Evolutionary conservation across 2,797 vertebrate genomes (phyloP).

Genomic region (Oceanodroma leucorhoa): DNA sequence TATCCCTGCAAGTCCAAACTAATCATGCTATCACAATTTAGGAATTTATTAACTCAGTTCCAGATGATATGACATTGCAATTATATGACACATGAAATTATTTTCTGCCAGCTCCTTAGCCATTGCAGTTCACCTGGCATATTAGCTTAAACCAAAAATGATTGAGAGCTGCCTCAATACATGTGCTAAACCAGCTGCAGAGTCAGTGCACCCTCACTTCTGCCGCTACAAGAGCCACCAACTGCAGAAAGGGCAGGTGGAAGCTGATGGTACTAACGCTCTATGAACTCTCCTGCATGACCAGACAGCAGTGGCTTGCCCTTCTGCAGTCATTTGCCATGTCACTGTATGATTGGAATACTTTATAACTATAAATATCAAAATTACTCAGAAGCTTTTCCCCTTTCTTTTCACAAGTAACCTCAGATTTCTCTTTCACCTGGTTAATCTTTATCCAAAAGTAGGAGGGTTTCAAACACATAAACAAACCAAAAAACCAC

Average conservation of each 20-base stretch:
- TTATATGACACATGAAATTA: background rate
- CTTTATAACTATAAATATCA: background rate
- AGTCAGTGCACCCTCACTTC: background rate
- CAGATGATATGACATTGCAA: background rate
- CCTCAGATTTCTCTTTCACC: background rate
- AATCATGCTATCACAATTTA: background rate
- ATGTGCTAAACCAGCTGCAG: background rate
- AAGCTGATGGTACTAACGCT: background rate
- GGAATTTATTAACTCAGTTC: background rate
- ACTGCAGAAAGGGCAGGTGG: background rate
- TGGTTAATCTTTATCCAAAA: background rate
- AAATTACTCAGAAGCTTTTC: background rate
- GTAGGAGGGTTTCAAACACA: background rate
- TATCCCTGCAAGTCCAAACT: background rate
- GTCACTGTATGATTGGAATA: background rate
- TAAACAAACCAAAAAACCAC: background rate
- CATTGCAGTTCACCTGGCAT: background rate
- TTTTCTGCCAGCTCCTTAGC: background rate
- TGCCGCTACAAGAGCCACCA: background rate
- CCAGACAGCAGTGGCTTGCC: background rate
- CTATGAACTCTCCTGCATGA: background rate
- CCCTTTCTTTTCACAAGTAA: background rate
- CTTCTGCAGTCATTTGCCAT: background rate
- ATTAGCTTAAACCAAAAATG: background rate
- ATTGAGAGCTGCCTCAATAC: background rate